Percentiles rank a stretch among this genome's conserved stretches.
Evolutionary conservation across 2,113 vertebrate genomes (phyloP).

Genomic region (Anguilla japonica): DNA sequence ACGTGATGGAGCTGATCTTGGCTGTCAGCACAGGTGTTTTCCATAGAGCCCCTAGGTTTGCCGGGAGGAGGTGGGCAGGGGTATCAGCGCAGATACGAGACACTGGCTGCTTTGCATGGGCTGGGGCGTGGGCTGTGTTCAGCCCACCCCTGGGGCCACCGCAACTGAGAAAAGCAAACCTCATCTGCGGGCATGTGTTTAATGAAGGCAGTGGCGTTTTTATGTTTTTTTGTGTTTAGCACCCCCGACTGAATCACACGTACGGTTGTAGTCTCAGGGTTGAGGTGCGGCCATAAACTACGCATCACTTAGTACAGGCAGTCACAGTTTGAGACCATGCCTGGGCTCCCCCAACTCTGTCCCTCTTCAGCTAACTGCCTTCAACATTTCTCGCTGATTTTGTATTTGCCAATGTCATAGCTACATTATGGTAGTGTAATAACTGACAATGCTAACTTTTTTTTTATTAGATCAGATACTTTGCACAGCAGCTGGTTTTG

Average conservation of each 20-base stretch:
- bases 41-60: not conserved
- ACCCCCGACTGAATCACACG: not conserved
- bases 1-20: not conserved
- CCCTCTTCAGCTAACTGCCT: too few species aligned
- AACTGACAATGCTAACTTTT: too few species aligned
- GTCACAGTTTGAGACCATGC: too few species aligned
- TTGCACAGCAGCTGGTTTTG: too few species aligned
- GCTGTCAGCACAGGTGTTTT: not conserved
- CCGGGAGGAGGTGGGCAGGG: not conserved
- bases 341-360: too few species aligned
- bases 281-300: too few species aligned
- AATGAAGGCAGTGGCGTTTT: not conserved
- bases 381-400: too few species aligned
- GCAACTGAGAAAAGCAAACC: not conserved
- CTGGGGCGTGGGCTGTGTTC: not conserved
- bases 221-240: too few species aligned
- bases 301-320: too few species aligned
- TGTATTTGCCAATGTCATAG: too few species aligned
- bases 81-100: not conserved
- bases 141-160: not conserved
- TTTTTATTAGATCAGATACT: too few species aligned
- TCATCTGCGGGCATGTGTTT: not conserved
- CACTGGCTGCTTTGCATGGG: not conserved
- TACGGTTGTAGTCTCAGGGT: not conserved
- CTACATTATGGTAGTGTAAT: too few species aligned